Evolutionary conservation across 1,140 invertebrate genomes (phyloP).

Genomic region (Drosophila lini): DNA sequence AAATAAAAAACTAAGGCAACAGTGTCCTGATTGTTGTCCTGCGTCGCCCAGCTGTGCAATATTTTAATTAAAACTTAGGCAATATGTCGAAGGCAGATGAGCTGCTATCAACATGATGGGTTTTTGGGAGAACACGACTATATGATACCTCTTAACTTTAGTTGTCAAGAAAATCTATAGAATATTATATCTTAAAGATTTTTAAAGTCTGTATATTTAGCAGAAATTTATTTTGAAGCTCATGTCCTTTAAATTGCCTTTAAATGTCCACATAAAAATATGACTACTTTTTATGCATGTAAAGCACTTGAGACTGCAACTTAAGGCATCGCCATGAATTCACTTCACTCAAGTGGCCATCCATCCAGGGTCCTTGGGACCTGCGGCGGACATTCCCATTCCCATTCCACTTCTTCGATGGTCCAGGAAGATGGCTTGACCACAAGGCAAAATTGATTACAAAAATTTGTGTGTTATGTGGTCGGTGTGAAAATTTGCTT

Average conservation of each 20-base stretch:
- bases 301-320: slow-evolving; percentile 46
- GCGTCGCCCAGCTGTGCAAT: slow-evolving; percentile 47
- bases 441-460: slow-evolving; percentile 80
- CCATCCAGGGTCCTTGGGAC: neutral
- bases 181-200: too few relatives aligned
- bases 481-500: slow-evolving; percentile 61
- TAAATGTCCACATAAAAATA: slow-evolving; percentile 15
- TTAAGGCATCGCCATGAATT: slow-evolving; percentile 55
- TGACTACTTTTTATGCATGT: slow-evolving; percentile 33
- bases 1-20: slow-evolving; percentile 29
- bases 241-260: neutral
- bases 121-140: neutral
- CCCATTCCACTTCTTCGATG: neutral
- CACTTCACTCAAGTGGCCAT: slow-evolving; percentile 46
- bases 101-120: slow-evolving; percentile 12
- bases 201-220: neutral
- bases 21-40: slow-evolving; percentile 47
- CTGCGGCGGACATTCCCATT: neutral
- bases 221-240: neutral
- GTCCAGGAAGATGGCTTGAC: slow-evolving; percentile 47
- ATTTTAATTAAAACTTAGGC: slow-evolving; percentile 78
- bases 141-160: neutral
- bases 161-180: neutral
- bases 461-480: slow-evolving; percentile 63
- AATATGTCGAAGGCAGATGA: slow-evolving; percentile 31